Evolutionary conservation across 2,113 vertebrate genomes (phyloP).

Genomic region (Cephalopterus ornatus): DNA sequence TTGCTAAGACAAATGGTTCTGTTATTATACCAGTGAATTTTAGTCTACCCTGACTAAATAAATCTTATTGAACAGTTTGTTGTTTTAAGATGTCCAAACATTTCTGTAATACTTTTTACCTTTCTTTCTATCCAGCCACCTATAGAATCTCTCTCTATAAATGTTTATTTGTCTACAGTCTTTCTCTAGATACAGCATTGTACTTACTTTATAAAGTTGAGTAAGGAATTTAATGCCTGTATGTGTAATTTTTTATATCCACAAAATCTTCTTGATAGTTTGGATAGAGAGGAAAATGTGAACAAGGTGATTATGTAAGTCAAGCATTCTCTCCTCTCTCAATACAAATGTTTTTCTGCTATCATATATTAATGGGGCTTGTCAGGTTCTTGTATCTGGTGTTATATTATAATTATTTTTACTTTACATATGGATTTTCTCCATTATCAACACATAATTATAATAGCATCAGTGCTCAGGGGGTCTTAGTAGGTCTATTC

Average conservation of each 20-base stretch:
- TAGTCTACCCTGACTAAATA: slow-evolving; percentile 72
- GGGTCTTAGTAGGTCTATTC: neutral
- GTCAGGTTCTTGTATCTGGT: neutral
- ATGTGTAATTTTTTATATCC: neutral
- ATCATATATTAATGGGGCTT: neutral
- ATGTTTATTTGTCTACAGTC: neutral
- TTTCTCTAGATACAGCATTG: neutral
- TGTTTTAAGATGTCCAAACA: slow-evolving; percentile 65
- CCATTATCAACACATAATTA: neutral
- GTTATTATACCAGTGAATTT: slow-evolving; percentile 71
- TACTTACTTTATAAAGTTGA: neutral
- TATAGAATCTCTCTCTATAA: neutral
- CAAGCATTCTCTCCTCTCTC: neutral
- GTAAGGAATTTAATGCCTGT: neutral
- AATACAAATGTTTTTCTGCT: neutral
- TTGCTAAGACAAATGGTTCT: slow-evolving; percentile 79
- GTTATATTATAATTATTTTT: neutral
- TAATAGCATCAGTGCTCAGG: neutral
- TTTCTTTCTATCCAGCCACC: neutral
- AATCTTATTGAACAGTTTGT: slow-evolving; percentile 69
- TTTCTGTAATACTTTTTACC: slow-evolving; percentile 54
- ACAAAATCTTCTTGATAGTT: neutral
- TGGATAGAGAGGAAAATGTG: neutral
- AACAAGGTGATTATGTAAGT: neutral
- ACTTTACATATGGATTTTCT: neutral